Conservation (phyloP, 2,888 invertebrate species). For the Andrena marginata region DNA sequence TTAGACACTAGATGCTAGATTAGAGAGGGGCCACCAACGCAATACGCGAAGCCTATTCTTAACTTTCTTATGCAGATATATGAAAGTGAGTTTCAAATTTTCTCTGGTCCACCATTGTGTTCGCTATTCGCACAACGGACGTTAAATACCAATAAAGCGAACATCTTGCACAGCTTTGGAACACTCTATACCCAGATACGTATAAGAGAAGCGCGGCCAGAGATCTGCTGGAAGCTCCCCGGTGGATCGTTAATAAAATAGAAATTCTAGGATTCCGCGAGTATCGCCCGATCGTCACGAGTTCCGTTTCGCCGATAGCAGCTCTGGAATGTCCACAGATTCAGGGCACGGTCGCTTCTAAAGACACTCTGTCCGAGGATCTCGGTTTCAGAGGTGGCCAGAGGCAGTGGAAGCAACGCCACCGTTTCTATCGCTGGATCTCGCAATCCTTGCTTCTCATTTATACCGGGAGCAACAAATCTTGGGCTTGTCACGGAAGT, state of each 20-base stretch:
- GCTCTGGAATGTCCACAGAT: conserved; percentile 54
- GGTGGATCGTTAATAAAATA: conserved; percentile 36
- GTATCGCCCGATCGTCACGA: conserved; percentile 50
- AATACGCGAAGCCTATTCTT: too few species aligned
- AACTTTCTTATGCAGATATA: too few species aligned
- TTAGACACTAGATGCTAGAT: too few species aligned
- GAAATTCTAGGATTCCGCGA: conserved; percentile 38
- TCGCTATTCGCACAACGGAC: too few species aligned
- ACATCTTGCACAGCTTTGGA: neutral
- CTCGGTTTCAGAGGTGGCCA: conserved; percentile 43
- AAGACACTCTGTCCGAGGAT: conserved; percentile 48
- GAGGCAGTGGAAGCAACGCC: conserved; percentile 42
- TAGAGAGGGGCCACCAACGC: too few species aligned
- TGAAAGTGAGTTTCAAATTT: too few species aligned
- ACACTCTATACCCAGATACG: neutral
- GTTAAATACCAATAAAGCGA: neutral
- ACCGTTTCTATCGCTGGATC: conserved; percentile 62
- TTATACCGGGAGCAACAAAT: conserved; percentile 66
- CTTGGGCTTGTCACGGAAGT: conserved; percentile 64
- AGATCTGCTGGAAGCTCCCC: conserved; percentile 8
- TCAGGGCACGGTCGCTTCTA: conserved; percentile 48
- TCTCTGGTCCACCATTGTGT: too few species aligned
- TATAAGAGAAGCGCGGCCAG: neutral
- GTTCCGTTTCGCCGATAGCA: conserved; percentile 43
- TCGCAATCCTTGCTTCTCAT: conserved; percentile 63